These are phyloP conservation scores for Aporophyla nigra DNA, from an alignment of 2,888 invertebrate species.

Conservation along the genomic window DNA sequence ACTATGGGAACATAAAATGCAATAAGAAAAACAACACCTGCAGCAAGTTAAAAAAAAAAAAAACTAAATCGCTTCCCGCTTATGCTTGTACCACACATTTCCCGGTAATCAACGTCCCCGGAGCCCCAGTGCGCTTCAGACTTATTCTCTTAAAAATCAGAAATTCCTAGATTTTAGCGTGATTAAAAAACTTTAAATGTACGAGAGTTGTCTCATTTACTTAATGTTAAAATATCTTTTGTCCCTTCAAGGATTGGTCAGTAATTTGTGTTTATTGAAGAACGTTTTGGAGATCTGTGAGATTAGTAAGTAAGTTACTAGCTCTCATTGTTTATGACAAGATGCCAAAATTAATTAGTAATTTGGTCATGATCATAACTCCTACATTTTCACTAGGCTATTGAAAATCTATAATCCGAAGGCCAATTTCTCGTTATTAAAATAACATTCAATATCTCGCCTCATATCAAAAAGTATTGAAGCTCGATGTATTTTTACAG, in stretches of 20 bases:
- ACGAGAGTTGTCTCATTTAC: conserved; percentile 20
- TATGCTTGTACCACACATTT: conserved; percentile 32
- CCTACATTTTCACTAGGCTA: background rate
- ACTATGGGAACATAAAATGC: background rate
- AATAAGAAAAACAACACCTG: background rate
- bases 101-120: conserved; percentile 61
- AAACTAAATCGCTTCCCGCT: conserved; percentile 4
- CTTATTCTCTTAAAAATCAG: conserved; percentile 56
- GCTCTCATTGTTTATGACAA: too few relatives aligned
- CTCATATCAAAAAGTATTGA: too few relatives aligned
- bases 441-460: too few relatives aligned
- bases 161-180: conserved; percentile 53
- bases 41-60: background rate
- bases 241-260: background rate
- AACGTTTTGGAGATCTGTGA: too few relatives aligned
- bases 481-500: too few relatives aligned
- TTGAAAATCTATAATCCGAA: background rate
- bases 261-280: conserved; percentile 2
- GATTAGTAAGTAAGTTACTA: background rate
- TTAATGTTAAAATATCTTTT: conserved; percentile 17
- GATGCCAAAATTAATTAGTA: too few relatives aligned
- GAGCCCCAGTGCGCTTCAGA: conserved; percentile 51
- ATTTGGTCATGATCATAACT: too few relatives aligned
- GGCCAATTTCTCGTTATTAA: too few relatives aligned
- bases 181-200: conserved; percentile 62